phyloP scores from a whole-genome alignment of 2,888 invertebrate species.

The Cryptocephalus primarius region DNA sequence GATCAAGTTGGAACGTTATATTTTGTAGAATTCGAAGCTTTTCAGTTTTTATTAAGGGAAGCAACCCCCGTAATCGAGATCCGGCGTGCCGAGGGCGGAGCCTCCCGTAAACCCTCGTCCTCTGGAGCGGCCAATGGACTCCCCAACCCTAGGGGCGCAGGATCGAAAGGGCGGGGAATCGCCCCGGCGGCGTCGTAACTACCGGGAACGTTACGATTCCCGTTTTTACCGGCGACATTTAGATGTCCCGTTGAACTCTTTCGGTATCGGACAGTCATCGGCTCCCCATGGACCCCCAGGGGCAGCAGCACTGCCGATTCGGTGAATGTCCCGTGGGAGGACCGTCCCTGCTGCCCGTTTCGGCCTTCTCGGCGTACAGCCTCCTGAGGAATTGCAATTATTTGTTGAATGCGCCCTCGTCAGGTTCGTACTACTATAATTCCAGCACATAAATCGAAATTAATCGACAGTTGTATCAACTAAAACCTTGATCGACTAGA shows the following conservation, averaged over 20 bases:
- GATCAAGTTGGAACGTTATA: too few species aligned
- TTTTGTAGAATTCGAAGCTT: too few species aligned
- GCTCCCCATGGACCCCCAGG: conserved; percentile 8
- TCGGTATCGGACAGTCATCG: too few species aligned
- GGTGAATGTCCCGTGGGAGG: conserved; percentile 21
- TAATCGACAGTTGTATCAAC: too few species aligned
- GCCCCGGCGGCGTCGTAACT: conserved; percentile 26
- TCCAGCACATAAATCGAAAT: too few species aligned
- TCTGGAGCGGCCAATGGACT: conserved; percentile 17
- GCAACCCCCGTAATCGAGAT: too few species aligned
- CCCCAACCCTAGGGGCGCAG: conserved; percentile 21
- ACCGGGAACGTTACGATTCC: conserved; percentile 6
- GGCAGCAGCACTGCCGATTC: conserved; percentile 19
- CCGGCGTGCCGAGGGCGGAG: too few species aligned
- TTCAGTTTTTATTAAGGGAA: too few species aligned
- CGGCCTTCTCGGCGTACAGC: conserved; percentile 51
- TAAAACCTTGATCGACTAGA: too few species aligned
- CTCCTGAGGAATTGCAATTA: conserved; percentile 57
- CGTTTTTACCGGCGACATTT: too few species aligned
- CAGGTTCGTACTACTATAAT: conserved; percentile 36
- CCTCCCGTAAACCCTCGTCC: conserved; percentile 8
- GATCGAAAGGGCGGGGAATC: conserved; percentile 25
- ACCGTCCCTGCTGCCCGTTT: conserved; percentile 25
- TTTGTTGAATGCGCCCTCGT: conserved; percentile 41
- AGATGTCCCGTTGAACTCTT: too few species aligned